These are phyloP conservation scores for Luperina testacea DNA, from an alignment of 2,888 invertebrate species.

Conservation along the genomic window DNA sequence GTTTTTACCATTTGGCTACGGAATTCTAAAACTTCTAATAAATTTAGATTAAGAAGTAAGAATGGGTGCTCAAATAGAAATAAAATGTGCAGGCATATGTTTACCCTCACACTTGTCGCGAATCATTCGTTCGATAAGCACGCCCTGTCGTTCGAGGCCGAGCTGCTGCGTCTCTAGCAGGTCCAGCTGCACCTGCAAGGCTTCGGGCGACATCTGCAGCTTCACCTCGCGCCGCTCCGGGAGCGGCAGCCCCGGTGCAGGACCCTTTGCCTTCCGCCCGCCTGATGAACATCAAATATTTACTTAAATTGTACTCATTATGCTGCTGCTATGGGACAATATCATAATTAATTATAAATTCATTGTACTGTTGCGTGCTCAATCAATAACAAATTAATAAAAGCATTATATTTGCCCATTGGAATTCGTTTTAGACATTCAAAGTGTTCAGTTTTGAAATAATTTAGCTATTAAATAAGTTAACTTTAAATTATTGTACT, in stretches of 20 bases:
- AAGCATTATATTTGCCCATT: background rate
- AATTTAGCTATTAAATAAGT: background rate
- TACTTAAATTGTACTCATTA: slow-evolving; percentile 1
- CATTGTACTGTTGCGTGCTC: background rate
- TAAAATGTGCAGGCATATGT: slow-evolving; percentile 74
- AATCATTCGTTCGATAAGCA: slow-evolving; percentile 96
- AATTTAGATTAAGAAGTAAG: slow-evolving; percentile 7
- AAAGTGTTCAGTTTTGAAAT: background rate
- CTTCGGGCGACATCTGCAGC: slow-evolving; percentile 90
- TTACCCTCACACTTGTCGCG: slow-evolving; percentile 94
- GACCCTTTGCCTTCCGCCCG: slow-evolving; percentile 94
- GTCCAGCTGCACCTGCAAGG: slow-evolving; percentile 93
- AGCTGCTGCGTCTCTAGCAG: slow-evolving; percentile 96
- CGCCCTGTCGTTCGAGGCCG: slow-evolving; percentile 96
- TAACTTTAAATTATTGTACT: background rate
- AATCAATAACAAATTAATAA: background rate
- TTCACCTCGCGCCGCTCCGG: slow-evolving; percentile 91
- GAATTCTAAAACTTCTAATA: background rate
- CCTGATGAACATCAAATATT: slow-evolving; percentile 74
- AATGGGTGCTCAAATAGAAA: slow-evolving; percentile 56
- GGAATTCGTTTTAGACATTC: background rate
- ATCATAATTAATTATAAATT: background rate
- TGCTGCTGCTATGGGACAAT: background rate
- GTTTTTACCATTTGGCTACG: background rate
- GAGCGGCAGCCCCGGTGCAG: slow-evolving; percentile 95